A percentile compares a stretch with the other conserved stretches of the same genome.
phyloP scores from a whole-genome alignment of 2,113 vertebrate genomes.

The Rhinogobius similis region DNA sequence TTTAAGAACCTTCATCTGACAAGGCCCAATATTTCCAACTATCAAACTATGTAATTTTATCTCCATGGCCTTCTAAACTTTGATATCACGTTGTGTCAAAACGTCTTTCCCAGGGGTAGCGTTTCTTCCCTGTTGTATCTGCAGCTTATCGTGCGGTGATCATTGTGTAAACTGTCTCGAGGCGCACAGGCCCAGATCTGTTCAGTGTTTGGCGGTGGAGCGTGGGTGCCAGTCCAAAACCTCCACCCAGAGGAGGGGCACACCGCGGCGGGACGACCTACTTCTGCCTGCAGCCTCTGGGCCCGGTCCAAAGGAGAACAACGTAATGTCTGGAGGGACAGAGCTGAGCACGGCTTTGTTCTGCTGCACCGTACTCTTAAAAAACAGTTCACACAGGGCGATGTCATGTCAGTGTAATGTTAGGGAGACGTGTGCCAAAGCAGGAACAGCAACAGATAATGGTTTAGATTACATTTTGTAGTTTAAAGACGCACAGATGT shows the following conservation, averaged over 20 bases:
- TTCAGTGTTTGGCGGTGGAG: slow-evolving; percentile 34
- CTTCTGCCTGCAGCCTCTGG: slow-evolving; percentile 66
- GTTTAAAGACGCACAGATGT: no score
- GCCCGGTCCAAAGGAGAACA: slow-evolving; percentile 58
- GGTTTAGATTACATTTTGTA: not conserved
- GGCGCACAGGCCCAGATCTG: slow-evolving; percentile 43
- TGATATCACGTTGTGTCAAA: no score
- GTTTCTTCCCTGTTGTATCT: slow-evolving; percentile 18
- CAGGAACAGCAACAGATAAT: not conserved
- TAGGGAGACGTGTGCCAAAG: not conserved
- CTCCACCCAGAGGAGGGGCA: slow-evolving; percentile 39
- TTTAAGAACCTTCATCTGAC: no score
- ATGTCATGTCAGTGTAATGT: not conserved
- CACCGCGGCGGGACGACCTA: slow-evolving; percentile 57
- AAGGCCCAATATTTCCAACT: not conserved
- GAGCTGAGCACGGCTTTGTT: slow-evolving; percentile 63
- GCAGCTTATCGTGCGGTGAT: slow-evolving; percentile 28
- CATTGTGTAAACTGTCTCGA: slow-evolving; percentile 20
- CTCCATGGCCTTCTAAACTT: not conserved
- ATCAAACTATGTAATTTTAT: not conserved
- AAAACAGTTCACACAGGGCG: slow-evolving; percentile 1
- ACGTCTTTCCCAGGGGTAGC: not conserved
- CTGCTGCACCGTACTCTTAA: slow-evolving; percentile 38
- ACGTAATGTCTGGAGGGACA: slow-evolving; percentile 74
- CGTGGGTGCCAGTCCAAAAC: slow-evolving; percentile 43